Conservation (phyloP, 2,797 vertebrate genomes). For the Pachyuromys duprasi region DNA sequence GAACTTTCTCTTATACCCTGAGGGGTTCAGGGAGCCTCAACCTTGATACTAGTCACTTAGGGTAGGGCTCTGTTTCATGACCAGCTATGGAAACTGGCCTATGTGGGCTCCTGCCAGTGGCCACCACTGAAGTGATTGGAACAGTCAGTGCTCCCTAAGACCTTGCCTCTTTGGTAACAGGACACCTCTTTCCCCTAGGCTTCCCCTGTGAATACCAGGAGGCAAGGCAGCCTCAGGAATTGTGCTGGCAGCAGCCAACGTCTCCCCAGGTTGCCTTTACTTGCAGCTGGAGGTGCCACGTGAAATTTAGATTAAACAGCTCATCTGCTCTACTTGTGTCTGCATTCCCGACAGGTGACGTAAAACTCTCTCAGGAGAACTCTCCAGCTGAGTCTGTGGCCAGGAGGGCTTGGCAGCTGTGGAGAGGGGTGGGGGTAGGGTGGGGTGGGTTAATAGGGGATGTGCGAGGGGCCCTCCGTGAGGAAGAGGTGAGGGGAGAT, state of each 20-base stretch:
- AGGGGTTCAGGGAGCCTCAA: not conserved
- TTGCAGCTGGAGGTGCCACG: not conserved
- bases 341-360: not conserved
- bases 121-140: not conserved
- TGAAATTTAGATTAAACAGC: not conserved
- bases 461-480: not conserved
- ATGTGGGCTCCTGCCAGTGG: rapidly evolving
- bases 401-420: not conserved
- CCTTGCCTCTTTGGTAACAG: too few species aligned
- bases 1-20: not conserved
- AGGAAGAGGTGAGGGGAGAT: not conserved
- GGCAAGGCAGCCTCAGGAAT: not conserved
- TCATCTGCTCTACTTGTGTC: not conserved
- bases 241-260: not conserved
- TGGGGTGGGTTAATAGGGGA: not conserved
- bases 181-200: not conserved
- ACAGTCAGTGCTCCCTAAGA: not conserved
- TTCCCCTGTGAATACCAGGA: too few species aligned
- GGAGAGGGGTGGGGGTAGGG: not conserved
- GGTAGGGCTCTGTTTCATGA: not conserved
- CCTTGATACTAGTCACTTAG: rapidly evolving
- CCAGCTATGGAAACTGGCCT: not conserved
- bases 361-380: rapidly evolving
- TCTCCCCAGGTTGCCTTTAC: not conserved
- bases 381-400: too few species aligned